Percentiles rank a stretch among this genome's conserved stretches.
phyloP scores from a whole-genome alignment of 1,140 invertebrate species.

The Cyphomyrmex costatus region DNA sequence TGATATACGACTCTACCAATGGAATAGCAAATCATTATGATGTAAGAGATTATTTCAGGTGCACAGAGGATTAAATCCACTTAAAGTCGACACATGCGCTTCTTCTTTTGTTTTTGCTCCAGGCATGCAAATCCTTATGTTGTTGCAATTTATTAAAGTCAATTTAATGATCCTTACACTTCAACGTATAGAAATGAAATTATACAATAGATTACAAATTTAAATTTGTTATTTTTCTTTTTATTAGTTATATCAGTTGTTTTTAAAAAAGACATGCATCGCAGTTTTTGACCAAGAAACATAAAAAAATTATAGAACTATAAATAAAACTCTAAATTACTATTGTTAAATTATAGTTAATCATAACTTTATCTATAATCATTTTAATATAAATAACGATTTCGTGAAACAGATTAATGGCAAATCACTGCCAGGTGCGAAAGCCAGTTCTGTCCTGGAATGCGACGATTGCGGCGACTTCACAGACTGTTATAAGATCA shows the following conservation, averaged over 20 bases:
- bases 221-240: not conserved
- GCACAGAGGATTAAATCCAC: not conserved
- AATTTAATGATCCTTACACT: not conserved
- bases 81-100: not conserved
- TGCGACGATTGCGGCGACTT: conserved; percentile 88
- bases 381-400: not conserved
- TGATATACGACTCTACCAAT: conserved; percentile 92
- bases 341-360: not conserved
- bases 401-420: conserved; percentile 86
- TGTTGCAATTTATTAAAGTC: not conserved
- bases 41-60: conserved; percentile 79
- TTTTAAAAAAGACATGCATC: not conserved
- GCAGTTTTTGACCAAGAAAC: conserved; percentile 1
- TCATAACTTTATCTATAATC: not conserved
- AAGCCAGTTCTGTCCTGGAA: conserved; percentile 85
- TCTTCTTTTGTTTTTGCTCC: not conserved
- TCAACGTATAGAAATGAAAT: not conserved
- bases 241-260: not conserved
- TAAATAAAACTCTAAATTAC: not conserved
- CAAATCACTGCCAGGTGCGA: conserved; percentile 86
- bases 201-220: not conserved
- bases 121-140: not conserved
- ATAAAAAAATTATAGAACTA: not conserved
- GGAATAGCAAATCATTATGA: conserved; percentile 87
- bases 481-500: conserved; percentile 88